Conservation (phyloP, 2,797 vertebrate species). For the Pogonophryne albipinna region DNA sequence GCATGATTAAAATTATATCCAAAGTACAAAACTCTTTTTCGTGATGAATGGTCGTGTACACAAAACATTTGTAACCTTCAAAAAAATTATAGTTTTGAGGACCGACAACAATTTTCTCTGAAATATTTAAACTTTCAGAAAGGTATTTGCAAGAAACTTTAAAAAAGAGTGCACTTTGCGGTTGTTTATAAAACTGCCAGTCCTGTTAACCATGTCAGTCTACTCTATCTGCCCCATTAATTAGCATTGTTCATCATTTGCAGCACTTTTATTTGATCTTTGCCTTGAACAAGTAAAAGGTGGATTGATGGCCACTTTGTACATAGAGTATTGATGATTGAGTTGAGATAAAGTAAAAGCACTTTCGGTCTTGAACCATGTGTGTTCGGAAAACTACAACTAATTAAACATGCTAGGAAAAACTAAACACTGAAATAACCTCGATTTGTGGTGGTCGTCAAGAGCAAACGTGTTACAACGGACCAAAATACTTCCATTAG, state of each 20-base stretch:
- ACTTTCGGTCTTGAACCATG: neutral
- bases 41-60: no score
- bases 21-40: no score
- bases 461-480: no score
- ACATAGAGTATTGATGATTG: neutral
- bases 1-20: no score
- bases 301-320: slow-evolving; percentile 7
- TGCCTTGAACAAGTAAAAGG: neutral
- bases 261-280: slow-evolving; percentile 13
- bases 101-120: neutral
- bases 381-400: neutral
- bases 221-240: neutral
- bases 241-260: neutral
- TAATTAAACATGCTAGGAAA: neutral
- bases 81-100: neutral
- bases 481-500: no score
- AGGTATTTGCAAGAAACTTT: neutral
- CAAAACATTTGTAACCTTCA: no score
- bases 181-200: neutral
- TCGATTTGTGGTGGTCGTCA: no score
- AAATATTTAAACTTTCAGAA: neutral
- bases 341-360: neutral
- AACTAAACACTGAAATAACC: neutral
- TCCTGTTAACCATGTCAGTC: neutral
- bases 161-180: neutral